These are phyloP conservation scores for Columba guinea DNA, from an alignment of 2,797 vertebrate genomes.

Conservation along the genomic window DNA sequence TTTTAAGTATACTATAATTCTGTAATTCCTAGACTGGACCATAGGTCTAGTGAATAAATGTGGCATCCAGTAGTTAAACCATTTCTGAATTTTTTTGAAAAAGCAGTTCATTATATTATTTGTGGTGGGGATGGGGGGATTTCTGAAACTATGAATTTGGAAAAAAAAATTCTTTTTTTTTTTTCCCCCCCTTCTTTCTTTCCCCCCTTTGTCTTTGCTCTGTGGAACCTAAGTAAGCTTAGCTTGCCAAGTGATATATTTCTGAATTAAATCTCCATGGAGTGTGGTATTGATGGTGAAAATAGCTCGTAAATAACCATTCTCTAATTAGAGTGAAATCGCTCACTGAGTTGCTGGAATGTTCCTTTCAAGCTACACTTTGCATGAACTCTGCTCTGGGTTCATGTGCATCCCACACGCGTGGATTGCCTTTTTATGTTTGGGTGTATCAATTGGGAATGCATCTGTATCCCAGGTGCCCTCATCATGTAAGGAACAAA, in stretches of 20 bases:
- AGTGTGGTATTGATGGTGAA: not conserved
- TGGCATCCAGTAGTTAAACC: not conserved
- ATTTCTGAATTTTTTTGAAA: not conserved
- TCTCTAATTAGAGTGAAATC: constrained; percentile 17
- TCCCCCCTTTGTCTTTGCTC: not conserved
- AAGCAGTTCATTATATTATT: not conserved
- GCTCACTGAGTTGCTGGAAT: constrained; percentile 18
- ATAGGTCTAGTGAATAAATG: not conserved
- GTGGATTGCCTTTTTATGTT: constrained; percentile 6
- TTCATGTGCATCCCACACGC: not conserved
- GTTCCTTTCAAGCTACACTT: constrained; percentile 30
- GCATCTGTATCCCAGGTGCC: constrained; percentile 34
- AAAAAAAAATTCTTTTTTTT: not conserved
- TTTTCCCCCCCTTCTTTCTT: not conserved
- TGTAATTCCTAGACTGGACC: not conserved
- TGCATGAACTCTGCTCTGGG: constrained; percentile 13
- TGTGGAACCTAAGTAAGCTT: not conserved
- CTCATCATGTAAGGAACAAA: fast-evolving
- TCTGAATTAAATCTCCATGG: not conserved
- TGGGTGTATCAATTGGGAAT: not conserved
- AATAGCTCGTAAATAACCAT: not conserved
- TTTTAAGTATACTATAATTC: not conserved
- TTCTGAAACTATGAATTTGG: not conserved
- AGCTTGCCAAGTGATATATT: not conserved
- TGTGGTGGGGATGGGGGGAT: not conserved